phyloP scores from a whole-genome alignment of 2,888 invertebrate species.

The Morpho deidamia region DNA sequence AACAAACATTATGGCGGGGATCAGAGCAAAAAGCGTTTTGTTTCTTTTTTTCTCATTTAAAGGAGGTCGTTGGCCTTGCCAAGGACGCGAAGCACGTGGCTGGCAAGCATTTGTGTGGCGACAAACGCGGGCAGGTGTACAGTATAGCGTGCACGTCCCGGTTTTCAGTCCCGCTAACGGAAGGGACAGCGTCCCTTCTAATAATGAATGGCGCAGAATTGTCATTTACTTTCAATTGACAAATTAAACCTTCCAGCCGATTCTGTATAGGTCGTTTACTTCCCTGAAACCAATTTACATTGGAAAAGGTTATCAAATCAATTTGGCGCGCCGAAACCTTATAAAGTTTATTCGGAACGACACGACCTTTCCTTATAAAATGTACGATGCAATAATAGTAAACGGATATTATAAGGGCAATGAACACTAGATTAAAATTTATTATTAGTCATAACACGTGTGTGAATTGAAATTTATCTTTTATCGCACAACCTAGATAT shows the following conservation, averaged over 20 bases:
- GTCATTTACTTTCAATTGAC: neutral
- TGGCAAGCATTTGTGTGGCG: slow-evolving; percentile 48
- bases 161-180: slow-evolving; percentile 1
- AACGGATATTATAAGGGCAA: slow-evolving; percentile 8
- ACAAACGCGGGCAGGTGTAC: slow-evolving; percentile 37
- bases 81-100: slow-evolving; percentile 70
- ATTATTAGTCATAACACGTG: slow-evolving; percentile 4
- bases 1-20: slow-evolving; percentile 66
- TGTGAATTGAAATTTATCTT: slow-evolving; percentile 7
- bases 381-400: neutral
- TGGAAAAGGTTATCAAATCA: slow-evolving; percentile 11
- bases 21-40: slow-evolving; percentile 55
- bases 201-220: neutral
- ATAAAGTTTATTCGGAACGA: slow-evolving; percentile 7
- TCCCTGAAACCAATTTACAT: neutral
- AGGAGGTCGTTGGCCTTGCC: slow-evolving; percentile 62
- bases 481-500: slow-evolving; percentile 4
- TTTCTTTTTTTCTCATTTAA: slow-evolving; percentile 48
- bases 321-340: slow-evolving; percentile 12
- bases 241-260: neutral
- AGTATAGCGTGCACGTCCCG: slow-evolving; percentile 8
- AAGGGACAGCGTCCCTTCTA: slow-evolving; percentile 4
- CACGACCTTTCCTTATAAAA: slow-evolving; percentile 11
- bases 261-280: neutral
- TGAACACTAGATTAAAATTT: slow-evolving; percentile 6